Evolutionary conservation across 2,888 invertebrate species (phyloP).

Genomic region (Cremastinae sp.): DNA sequence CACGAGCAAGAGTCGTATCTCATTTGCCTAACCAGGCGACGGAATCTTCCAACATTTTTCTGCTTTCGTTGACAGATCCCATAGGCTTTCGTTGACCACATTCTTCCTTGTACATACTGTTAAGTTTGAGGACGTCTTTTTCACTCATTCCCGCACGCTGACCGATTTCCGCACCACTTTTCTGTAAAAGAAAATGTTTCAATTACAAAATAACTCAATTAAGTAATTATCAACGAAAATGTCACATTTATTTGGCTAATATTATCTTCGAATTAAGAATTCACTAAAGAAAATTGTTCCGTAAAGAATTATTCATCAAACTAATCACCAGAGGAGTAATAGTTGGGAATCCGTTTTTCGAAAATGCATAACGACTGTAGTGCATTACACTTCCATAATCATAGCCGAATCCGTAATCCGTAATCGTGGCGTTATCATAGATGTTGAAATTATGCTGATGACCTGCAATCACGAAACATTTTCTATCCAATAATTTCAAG

Average conservation of each 20-base stretch:
- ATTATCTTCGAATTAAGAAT: not conserved
- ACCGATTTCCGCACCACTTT: slow-evolving; percentile 81
- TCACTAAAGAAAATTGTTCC: not conserved
- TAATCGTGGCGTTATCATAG: slow-evolving; percentile 84
- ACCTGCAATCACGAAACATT: slow-evolving; percentile 76
- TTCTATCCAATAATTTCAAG: not conserved
- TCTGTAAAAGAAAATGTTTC: not conserved
- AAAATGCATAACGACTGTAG: slow-evolving; percentile 86
- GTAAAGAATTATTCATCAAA: not conserved
- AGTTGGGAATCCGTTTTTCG: slow-evolving; percentile 85
- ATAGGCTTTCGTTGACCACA: slow-evolving; percentile 66
- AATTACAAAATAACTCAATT: too few relatives aligned
- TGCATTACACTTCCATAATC: slow-evolving; percentile 89
- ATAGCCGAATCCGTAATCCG: slow-evolving; percentile 85
- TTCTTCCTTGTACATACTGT: slow-evolving; percentile 82
- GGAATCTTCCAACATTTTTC: not conserved
- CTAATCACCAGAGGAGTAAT: slow-evolving; percentile 83
- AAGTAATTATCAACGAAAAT: not conserved
- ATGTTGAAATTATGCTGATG: slow-evolving; percentile 85
- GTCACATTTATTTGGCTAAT: not conserved
- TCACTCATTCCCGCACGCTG: slow-evolving; percentile 83
- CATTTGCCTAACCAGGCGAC: too few relatives aligned
- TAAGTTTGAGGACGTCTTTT: slow-evolving; percentile 83
- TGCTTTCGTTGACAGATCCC: slow-evolving; percentile 1
- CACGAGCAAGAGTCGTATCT: too few relatives aligned